phyloP scores from a whole-genome alignment of 64 coral and sea anemone species.

The Pocillopora verrucosa region DNA sequence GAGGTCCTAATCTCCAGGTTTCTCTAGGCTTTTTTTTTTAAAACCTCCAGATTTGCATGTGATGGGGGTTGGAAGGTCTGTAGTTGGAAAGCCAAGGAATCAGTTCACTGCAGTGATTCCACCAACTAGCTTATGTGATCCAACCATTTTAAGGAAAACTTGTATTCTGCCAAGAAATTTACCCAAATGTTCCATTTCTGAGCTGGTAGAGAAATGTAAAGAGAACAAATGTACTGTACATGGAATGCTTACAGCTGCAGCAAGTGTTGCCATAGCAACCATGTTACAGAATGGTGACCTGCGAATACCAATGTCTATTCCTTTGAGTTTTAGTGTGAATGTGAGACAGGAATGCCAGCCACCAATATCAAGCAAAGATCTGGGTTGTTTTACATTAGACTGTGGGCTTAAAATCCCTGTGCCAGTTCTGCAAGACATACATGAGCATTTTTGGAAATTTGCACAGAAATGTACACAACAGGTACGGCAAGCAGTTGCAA shows the following conservation, averaged over 20 bases:
- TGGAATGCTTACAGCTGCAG: slow-evolving; percentile 56
- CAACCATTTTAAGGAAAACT: slow-evolving; percentile 56
- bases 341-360: slow-evolving; percentile 49
- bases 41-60: too few species aligned
- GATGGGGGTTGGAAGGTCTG: too few species aligned
- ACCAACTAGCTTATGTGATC: slow-evolving; percentile 41
- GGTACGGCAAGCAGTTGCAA: neutral
- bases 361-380: neutral
- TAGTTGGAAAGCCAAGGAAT: slow-evolving; percentile 29
- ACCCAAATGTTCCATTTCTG: slow-evolving; percentile 23
- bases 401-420: slow-evolving; percentile 11
- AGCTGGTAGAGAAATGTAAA: slow-evolving; percentile 37
- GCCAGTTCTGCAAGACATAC: neutral
- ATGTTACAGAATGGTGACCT: slow-evolving; percentile 28
- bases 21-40: too few species aligned
- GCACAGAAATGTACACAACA: slow-evolving; percentile 36
- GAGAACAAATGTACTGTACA: slow-evolving; percentile 63
- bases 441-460: slow-evolving; percentile 49
- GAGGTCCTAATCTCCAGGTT: too few species aligned
- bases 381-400: slow-evolving; percentile 25
- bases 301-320: slow-evolving; percentile 27
- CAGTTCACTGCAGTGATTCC: slow-evolving; percentile 39
- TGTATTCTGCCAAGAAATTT: slow-evolving; percentile 42
- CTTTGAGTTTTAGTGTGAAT: slow-evolving; percentile 45
- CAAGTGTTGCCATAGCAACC: slow-evolving; percentile 47